These are phyloP conservation scores for Oscheius myriophilus DNA, from an alignment of 2,888 invertebrate genomes.

Conservation along the genomic window DNA sequence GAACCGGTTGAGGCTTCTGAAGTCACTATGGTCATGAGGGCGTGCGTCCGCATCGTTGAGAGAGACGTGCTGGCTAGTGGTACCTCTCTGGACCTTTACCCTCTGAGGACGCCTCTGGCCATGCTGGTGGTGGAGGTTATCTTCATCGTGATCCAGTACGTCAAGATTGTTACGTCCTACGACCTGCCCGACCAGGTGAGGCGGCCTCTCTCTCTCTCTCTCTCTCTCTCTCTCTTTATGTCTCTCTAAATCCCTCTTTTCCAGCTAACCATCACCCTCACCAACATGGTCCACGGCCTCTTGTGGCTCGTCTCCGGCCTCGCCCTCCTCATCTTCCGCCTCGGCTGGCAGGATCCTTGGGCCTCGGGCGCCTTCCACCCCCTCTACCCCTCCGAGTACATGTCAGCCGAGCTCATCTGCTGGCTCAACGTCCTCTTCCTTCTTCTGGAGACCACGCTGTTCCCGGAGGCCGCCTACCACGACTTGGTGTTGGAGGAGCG, in stretches of 20 bases:
- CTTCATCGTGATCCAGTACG: conserved; percentile 8
- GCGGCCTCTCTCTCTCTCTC: no score
- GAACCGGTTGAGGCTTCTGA: neutral
- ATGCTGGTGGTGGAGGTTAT: conserved; percentile 3
- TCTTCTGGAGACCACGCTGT: conserved; percentile 7
- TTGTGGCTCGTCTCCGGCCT: conserved; percentile 11
- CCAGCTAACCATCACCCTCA: conserved; percentile 3
- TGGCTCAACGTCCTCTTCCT: conserved; percentile 6
- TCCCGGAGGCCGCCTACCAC: conserved; percentile 8
- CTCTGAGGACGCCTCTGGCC: neutral
- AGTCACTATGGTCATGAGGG: neutral
- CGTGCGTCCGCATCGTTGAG: neutral
- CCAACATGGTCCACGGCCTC: conserved; percentile 14
- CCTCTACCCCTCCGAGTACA: conserved; percentile 11
- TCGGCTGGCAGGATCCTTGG: conserved; percentile 9
- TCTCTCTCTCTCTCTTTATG: no score
- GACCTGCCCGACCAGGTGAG: conserved; percentile 5
- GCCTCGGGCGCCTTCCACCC: neutral
- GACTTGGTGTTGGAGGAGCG: conserved; percentile 9
- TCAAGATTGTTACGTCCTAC: conserved; percentile 4
- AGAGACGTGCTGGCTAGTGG: conserved; percentile 5
- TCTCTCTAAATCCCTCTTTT: no score
- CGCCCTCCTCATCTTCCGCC: neutral
- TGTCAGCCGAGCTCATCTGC: conserved; percentile 6
- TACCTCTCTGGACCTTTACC: neutral